Base-by-base conservation (phyloP, 2,888 invertebrate genomes). In the Acheta domesticus region DNA sequence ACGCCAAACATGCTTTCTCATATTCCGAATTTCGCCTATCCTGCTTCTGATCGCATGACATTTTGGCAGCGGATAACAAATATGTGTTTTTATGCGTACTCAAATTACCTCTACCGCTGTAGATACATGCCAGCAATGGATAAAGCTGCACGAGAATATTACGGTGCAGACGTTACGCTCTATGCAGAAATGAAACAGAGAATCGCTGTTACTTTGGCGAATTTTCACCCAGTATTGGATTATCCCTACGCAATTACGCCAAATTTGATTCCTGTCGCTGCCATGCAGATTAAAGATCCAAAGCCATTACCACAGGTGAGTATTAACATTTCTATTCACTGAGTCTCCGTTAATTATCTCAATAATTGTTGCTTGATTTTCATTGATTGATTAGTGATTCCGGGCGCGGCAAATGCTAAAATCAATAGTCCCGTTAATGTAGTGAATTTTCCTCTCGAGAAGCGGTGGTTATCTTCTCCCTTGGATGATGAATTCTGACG, bases 191-290 rank as follows among this genome's bases (percentile, higher is more conserved):
- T 80, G 12, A 48, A 23, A 19, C 20, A 78, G 21, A 80, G 77
- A 21, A 48, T 81, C 21, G 80, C 90, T 83, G 84, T 91, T 76
- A 86, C 90, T 75, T 83, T 91, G 49, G 88, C 89, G 0, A 91
- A 91, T 83, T 90, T 89, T 80, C 90, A 90, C 84, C 89, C 89
- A 82, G 90, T 89, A 82, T 87, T 90, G 78, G 89, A 89, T 82
- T 88, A 88, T 84, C 88, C 89, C 14, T 86, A 89, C 19, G 90
- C 91, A 0, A 82, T 89, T 36, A 88, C 89, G 1, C 90, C 90
- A 1, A 87, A 88, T 79, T 83, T 90, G 74, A 86, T 90, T 16
- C 91, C 91, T 86, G 88, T 91, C 12, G 90, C 89, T 48, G 91
- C 91, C 11, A 83, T 90, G 75, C 91, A 91, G 83, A 86, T 88